Base-by-base conservation (phyloP, 2,113 vertebrate species). In the Notothenia rossii region DNA sequence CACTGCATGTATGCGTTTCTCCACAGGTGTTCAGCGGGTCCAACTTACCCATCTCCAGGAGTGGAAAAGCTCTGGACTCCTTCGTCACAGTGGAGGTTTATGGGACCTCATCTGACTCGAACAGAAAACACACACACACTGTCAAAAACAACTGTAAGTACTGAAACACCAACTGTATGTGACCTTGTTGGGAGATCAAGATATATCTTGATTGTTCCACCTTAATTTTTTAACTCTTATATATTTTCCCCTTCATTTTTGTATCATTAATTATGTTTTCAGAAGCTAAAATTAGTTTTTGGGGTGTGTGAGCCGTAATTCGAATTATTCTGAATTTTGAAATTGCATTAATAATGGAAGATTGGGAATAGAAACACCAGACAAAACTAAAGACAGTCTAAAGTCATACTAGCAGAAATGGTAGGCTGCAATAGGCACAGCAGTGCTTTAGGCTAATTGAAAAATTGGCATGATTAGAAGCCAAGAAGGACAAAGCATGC, bases 21-120 rank as follows among this genome's bases (percentile, higher is more conserved):
- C 51, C 85, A 6, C 88, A 98, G 97, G 89, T 98, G 54, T 97
- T 98, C 86, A 96, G 96, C 71, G 97, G 96, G 62, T 96, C 86
- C 93, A 96, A 90, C 86, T 92, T 81, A 86, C 95, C 88, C 49
- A 7, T 76, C 6, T 78, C 77, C 12, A 91, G 89, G 2, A 93
- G 83, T 49, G 90, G 88, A 20, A 96, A 94, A 86, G 89, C 90
- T 76, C 82, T 94, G 65, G 93, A 97, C 67, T 91, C 92, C 2
- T 72, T 93, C 49, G 97, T 97, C 58, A 88, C 88, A 15, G 89
- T 97, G 83, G 96, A 97, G 89, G 94, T 97, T 45, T 90, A 94
- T 0, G 96, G 97, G 15, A 93, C 95, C 75, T 74, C 94, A 18
- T 89, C 89, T 1, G 96, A 98, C 77, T 88, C 84, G 18, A 0